phyloP scores from a whole-genome alignment of 2,888 invertebrate species.

The Brachycybe producta region DNA sequence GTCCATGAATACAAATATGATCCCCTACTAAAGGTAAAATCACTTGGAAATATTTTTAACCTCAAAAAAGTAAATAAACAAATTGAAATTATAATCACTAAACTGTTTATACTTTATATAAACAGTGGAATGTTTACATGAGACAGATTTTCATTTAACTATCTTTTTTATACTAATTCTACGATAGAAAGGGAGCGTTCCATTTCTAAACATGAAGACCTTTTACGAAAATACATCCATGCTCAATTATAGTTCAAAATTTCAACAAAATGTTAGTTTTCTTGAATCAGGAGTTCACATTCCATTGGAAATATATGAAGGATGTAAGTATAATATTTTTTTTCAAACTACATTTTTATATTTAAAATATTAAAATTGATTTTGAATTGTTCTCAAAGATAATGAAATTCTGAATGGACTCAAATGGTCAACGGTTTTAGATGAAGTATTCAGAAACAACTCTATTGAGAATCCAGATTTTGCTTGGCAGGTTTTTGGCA shows the following conservation, averaged over 20 bases:
- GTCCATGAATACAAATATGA: conserved; percentile 27
- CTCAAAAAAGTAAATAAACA: too few species aligned
- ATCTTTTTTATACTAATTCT: too few species aligned
- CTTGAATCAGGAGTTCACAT: conserved; percentile 37
- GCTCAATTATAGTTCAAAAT: conserved; percentile 27
- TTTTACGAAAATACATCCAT: conserved; percentile 24
- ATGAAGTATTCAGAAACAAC: conserved; percentile 34
- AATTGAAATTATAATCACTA: too few species aligned
- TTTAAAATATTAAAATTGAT: neutral
- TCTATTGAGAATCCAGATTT: conserved; percentile 32
- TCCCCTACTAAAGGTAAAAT: conserved; percentile 26
- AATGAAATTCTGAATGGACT: conserved; percentile 37
- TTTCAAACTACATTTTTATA: conserved; percentile 9
- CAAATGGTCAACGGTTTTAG: conserved; percentile 35
- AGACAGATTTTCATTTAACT: too few species aligned
- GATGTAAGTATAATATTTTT: conserved; percentile 30
- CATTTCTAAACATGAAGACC: conserved; percentile 28
- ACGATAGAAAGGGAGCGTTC: conserved; percentile 24
- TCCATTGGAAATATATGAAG: conserved; percentile 38
- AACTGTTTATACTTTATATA: too few species aligned
- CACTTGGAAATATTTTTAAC: too few species aligned
- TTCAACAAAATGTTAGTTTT: conserved; percentile 30
- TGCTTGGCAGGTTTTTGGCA: conserved; percentile 41
- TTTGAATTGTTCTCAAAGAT: conserved; percentile 28
- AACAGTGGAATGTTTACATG: too few species aligned